phyloP scores from a whole-genome alignment of 2,113 vertebrate genomes.

The Cairina moschata region DNA sequence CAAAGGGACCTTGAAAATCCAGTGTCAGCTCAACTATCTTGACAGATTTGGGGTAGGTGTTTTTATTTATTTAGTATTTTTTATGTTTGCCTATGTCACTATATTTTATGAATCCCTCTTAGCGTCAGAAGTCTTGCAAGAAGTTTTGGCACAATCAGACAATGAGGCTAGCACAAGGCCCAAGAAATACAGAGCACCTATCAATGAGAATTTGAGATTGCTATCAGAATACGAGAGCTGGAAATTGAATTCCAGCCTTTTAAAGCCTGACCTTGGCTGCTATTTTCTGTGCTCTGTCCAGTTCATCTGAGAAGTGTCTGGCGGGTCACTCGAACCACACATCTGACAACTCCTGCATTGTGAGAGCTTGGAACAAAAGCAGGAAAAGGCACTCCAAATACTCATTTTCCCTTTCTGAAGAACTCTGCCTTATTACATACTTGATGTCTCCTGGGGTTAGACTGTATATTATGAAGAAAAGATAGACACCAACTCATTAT shows the following conservation, averaged over 20 bases:
- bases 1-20: neutral
- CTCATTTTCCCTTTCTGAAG: neutral
- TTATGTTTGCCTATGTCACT: neutral
- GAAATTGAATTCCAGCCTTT: neutral
- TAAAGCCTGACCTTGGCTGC: neutral
- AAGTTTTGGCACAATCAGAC: neutral
- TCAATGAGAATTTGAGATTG: neutral
- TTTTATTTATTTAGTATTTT: too few relatives aligned
- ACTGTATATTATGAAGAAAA: neutral
- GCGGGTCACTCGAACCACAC: neutral
- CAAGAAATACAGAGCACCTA: neutral
- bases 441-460: neutral
- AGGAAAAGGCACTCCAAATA: conserved; percentile 40
- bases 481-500: neutral
- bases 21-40: neutral
- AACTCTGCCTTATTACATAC: neutral
- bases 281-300: neutral
- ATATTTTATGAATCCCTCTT: neutral
- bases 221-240: neutral
- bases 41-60: neutral
- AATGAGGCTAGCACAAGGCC: neutral
- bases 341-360: neutral
- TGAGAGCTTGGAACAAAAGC: conserved; percentile 30
- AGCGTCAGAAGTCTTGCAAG: neutral
- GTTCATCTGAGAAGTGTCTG: neutral